These are phyloP conservation scores for Osmerus mordax DNA, from an alignment of 2,113 vertebrate species.

Conservation along the genomic window DNA sequence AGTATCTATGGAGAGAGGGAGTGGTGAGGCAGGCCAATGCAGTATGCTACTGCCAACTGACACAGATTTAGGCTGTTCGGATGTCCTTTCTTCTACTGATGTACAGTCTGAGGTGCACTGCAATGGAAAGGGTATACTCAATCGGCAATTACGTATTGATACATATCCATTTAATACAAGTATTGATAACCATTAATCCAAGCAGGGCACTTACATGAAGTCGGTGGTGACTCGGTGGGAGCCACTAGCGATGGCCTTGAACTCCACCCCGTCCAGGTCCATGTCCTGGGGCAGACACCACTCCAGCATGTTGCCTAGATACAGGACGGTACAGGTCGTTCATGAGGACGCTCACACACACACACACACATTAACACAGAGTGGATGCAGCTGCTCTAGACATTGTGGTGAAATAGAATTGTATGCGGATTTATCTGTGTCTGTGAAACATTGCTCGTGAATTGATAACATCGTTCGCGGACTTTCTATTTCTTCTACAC, in stretches of 20 bases:
- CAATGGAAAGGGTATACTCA: too few relatives aligned
- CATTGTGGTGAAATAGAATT: not conserved
- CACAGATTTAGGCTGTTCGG: not conserved
- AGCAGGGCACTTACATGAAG: conserved; percentile 84
- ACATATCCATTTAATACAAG: not conserved
- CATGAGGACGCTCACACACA: conserved; percentile 8
- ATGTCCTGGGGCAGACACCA: conserved; percentile 95
- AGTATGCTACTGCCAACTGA: conserved; percentile 32
- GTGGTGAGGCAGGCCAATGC: conserved; percentile 39
- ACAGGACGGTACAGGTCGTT: conserved; percentile 39
- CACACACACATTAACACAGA: conserved; percentile 9
- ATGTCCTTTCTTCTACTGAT: not conserved
- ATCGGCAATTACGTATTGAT: not conserved
- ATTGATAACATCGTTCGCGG: too few relatives aligned
- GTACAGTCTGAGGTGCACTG: not conserved
- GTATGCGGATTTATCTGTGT: too few relatives aligned
- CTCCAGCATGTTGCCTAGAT: conserved; percentile 90
- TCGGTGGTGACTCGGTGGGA: conserved; percentile 92
- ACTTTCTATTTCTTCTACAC: too few relatives aligned
- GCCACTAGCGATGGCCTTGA: conserved; percentile 95
- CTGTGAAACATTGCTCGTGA: too few relatives aligned
- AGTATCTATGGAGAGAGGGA: conserved; percentile 75
- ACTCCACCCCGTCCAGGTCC: conserved; percentile 91
- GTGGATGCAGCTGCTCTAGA: not conserved
- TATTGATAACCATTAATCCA: not conserved